Conservation (phyloP, 2,113 vertebrate genomes). For the Aptenodytes patagonicus region DNA sequence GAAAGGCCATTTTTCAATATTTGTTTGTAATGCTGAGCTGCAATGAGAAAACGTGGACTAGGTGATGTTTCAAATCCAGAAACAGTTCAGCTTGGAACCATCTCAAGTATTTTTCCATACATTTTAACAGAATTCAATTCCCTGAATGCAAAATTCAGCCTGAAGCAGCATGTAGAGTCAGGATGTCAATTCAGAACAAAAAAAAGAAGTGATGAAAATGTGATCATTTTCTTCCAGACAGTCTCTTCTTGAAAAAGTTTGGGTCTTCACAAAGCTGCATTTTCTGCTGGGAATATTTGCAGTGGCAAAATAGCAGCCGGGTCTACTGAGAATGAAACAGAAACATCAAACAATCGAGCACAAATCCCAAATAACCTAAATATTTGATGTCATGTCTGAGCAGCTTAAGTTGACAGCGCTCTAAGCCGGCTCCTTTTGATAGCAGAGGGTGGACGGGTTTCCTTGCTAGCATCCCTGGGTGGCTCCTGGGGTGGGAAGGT, state of each 20-base stretch:
- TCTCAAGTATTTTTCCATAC: background rate
- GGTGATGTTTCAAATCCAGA: background rate
- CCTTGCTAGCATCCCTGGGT: background rate
- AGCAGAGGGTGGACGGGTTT: background rate
- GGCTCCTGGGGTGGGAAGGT: background rate
- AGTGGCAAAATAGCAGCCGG: constrained; percentile 7
- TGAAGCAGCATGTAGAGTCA: background rate
- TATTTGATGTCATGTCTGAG: constrained; percentile 59
- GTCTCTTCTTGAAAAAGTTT: constrained; percentile 9
- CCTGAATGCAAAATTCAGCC: background rate
- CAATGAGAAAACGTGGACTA: background rate
- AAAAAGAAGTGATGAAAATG: background rate
- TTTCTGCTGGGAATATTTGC: constrained; percentile 45
- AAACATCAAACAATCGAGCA: constrained; percentile 49
- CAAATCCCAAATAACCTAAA: constrained; percentile 62
- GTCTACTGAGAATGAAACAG: constrained; percentile 8
- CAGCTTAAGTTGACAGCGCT: constrained; percentile 25
- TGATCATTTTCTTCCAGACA: background rate
- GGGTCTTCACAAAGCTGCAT: background rate
- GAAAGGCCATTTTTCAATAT: background rate
- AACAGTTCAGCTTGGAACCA: background rate
- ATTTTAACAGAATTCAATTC: background rate
- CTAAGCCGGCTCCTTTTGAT: background rate
- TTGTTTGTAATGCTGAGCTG: background rate
- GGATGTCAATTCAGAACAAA: background rate